A percentile compares a stretch with the other conserved stretches of the same genome.
Evolutionary conservation across 2,797 vertebrate genomes (phyloP).

Genomic region (Spinus pinus): DNA sequence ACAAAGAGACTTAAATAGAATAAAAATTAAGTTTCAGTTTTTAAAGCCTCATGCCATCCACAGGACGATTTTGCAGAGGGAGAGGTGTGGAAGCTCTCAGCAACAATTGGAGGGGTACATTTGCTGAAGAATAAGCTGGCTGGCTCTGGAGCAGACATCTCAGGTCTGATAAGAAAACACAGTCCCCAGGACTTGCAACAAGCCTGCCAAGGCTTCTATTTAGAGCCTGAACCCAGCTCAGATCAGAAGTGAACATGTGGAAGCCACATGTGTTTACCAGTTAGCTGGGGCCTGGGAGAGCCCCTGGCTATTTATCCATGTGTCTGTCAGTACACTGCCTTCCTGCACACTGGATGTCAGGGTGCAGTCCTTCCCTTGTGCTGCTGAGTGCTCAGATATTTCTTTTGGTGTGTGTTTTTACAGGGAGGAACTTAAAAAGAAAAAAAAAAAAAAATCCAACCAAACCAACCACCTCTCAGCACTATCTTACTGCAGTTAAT

Average conservation of each 20-base stretch:
- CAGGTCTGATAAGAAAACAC: background rate
- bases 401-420: background rate
- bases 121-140: fast-evolving
- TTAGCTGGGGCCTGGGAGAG: background rate
- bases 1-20: background rate
- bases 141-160: background rate
- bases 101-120: background rate
- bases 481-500: background rate
- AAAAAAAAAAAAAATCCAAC: background rate
- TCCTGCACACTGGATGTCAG: background rate
- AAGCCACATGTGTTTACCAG: conserved; percentile 3
- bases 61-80: background rate
- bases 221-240: background rate
- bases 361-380: background rate
- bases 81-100: background rate
- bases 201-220: background rate
- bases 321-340: background rate
- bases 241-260: conserved; percentile 3
- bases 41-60: background rate
- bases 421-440: background rate
- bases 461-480: background rate
- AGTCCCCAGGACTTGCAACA: background rate
- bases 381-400: background rate
- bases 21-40: background rate
- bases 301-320: background rate